Conservation (phyloP, 2,888 invertebrate genomes). For the Rotaria magnacalcarata region DNA sequence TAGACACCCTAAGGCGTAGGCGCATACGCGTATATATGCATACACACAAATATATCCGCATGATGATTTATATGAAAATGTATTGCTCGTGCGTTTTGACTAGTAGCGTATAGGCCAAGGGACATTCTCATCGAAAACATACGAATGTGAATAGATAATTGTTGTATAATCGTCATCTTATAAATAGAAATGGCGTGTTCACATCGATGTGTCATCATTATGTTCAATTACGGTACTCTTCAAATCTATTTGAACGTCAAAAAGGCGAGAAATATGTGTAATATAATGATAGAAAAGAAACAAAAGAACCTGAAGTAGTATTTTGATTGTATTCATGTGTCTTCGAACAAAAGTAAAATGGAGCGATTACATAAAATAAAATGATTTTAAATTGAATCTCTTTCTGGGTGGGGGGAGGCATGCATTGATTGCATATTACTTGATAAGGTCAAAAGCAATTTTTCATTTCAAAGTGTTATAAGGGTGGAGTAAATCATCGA, state of each 20-base stretch:
- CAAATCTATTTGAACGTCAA: not conserved
- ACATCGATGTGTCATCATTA: not conserved
- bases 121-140: slow-evolving; percentile 8
- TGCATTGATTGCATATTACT: not conserved
- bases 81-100: not conserved
- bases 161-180: slow-evolving; percentile 23
- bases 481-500: not conserved
- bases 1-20: not conserved
- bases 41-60: not conserved
- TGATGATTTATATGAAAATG: slow-evolving; percentile 29
- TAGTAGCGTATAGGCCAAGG: not conserved
- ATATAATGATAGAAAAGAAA: not conserved
- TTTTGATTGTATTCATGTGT: not conserved
- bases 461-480: not conserved
- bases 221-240: slow-evolving; percentile 22
- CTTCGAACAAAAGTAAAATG: not conserved
- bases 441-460: slow-evolving; percentile 5
- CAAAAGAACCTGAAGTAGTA: not conserved
- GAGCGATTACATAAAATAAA: slow-evolving; percentile 9
- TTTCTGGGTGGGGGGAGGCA: not conserved
- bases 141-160: slow-evolving; percentile 9
- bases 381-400: slow-evolving; percentile 8
- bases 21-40: not conserved
- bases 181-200: not conserved
- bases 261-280: slow-evolving; percentile 27